Evolutionary conservation across 2,113 vertebrate genomes (phyloP), one percentile per base, ranked within the genome.

Genomic region (Equus przewalskii): DNA sequence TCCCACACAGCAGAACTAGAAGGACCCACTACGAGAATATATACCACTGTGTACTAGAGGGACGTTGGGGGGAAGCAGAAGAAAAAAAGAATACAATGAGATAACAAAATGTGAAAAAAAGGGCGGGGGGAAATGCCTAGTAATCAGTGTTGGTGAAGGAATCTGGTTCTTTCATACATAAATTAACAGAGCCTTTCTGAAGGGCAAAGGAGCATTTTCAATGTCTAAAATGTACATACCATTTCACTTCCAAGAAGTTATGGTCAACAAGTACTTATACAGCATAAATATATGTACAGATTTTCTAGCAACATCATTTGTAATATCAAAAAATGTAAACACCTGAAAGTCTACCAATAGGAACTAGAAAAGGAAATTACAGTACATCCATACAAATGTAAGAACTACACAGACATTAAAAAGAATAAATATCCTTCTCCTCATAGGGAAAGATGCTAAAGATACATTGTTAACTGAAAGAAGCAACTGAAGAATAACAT

Each of bases 301-400:
- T 95, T 82, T 90, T 70, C 80, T 58, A 69, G 8, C 19, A 82
- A 56, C 10, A 96, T 86, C 26, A 78, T 82, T 78, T 91, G 8
- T 76, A 78, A 82, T 46, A 60, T 14, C 41, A 51, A 91, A 94
- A 96, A 70, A 73, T 24, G n/a, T 36, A 49, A 94, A 78, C 2
- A 64, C 36, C 82, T 78, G 72, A 33, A 69, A 69, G 8, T 69
- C 58, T 85, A 67, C 44, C 58, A 93, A n/a, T 0, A 89, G 21
- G 22, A 36, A 69, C 16, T 69, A 1, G 30, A 62, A 80, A 33
- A 84, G n/a, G 41, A 69, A 91, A 76, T 41, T 70, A 62, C 7
- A 10, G 28, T 49, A 30, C 0, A 62, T 58, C 5, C 14, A 19
- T 36, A 19, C 72, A 85, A 26, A 80, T 22, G 9, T 26, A 95